Percentiles rank a stretch among this genome's conserved stretches.
These are phyloP conservation scores for Littorina saxatilis DNA, from an alignment of 1,140 invertebrate genomes.

Conservation along the genomic window DNA sequence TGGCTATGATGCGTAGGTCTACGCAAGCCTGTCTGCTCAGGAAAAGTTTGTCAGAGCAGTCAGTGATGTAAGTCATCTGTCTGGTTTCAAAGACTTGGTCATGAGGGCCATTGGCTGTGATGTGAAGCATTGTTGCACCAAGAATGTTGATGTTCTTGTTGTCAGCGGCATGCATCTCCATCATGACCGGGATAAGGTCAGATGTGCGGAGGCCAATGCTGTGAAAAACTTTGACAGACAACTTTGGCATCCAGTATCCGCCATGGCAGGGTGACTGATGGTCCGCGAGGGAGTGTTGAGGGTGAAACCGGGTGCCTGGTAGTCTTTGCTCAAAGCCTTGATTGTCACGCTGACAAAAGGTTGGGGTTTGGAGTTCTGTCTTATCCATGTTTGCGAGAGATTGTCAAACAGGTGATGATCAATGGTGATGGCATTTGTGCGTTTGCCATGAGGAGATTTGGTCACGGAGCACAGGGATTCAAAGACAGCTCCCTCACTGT, in stretches of 20 bases:
- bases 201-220: conserved; percentile 21
- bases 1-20: conserved; percentile 33
- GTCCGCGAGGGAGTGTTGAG: background rate
- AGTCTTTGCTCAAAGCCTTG: conserved; percentile 34
- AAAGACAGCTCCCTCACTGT: conserved; percentile 34
- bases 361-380: conserved; percentile 43
- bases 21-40: conserved; percentile 43
- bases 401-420: conserved; percentile 50
- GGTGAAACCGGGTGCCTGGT: conserved; percentile 34
- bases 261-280: conserved; percentile 14
- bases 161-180: conserved; percentile 49
- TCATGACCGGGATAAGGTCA: conserved; percentile 48
- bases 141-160: conserved; percentile 45
- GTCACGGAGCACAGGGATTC: conserved; percentile 37
- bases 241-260: conserved; percentile 50
- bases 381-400: conserved; percentile 40
- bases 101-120: conserved; percentile 26
- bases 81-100: conserved; percentile 33
- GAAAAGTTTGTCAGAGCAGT: too few species aligned
- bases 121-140: conserved; percentile 32
- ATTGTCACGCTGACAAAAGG: conserved; percentile 40
- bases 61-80: conserved; percentile 43
- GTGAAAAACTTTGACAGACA: conserved; percentile 32
- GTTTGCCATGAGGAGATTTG: background rate
- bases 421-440: conserved; percentile 26